phyloP scores from a whole-genome alignment of 2,888 invertebrate species.

The Rhaphigaster nebulosa region DNA sequence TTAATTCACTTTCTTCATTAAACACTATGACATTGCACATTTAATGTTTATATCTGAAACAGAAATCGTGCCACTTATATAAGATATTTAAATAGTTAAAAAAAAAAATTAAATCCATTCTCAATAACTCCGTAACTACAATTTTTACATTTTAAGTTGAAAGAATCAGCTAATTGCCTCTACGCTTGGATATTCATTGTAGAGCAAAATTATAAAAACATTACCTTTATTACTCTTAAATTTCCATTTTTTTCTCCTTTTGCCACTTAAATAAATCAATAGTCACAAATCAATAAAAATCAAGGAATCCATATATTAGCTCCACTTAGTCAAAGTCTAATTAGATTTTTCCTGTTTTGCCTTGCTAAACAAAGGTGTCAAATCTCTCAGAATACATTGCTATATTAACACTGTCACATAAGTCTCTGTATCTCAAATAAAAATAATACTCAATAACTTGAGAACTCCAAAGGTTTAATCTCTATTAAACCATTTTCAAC shows the following conservation, averaged over 20 bases:
- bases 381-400: too few relatives aligned
- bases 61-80: not conserved
- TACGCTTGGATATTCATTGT: not conserved
- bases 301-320: too few relatives aligned
- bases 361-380: too few relatives aligned
- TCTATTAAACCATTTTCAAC: not conserved
- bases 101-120: not conserved
- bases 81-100: not conserved
- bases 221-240: not conserved
- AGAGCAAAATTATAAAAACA: not conserved
- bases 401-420: too few relatives aligned
- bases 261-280: too few relatives aligned
- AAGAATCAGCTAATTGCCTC: not conserved
- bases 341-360: too few relatives aligned
- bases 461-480: not conserved
- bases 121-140: not conserved
- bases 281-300: too few relatives aligned
- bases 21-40: constrained; percentile 46
- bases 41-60: constrained; percentile 48
- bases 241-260: too few relatives aligned
- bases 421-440: not conserved
- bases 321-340: too few relatives aligned
- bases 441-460: not conserved
- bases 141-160: not conserved
- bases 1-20: constrained; percentile 12